Conservation (phyloP, 2,797 vertebrate genomes). For the Urophycis tenuis region DNA sequence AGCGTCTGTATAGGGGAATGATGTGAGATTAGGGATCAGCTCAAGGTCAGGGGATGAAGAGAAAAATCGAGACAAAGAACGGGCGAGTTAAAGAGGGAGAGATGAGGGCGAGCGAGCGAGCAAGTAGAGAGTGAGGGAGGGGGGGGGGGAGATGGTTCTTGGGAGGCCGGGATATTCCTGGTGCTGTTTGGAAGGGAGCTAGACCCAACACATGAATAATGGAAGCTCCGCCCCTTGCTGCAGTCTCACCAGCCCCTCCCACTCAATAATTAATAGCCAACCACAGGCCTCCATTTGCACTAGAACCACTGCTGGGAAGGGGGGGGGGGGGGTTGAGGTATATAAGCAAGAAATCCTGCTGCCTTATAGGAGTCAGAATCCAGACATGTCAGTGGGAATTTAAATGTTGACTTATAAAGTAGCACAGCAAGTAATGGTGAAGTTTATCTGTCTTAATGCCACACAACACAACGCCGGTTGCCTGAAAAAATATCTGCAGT, state of each 20-base stretch:
- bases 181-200: not conserved
- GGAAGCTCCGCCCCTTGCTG: constrained; percentile 44
- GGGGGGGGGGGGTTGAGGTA: not conserved
- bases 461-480: too few relatives aligned
- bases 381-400: too few relatives aligned
- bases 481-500: too few relatives aligned
- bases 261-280: constrained; percentile 61
- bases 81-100: constrained; percentile 6
- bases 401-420: not conserved
- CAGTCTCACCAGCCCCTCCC: constrained; percentile 1
- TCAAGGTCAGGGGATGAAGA: constrained; percentile 21
- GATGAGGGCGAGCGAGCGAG: not conserved
- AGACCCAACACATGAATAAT: constrained; percentile 61
- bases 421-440: not conserved
- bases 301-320: not conserved
- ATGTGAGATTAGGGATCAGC: constrained; percentile 14
- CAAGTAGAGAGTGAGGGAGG: constrained; percentile 3
- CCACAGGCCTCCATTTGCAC: constrained; percentile 56
- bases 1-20: constrained; percentile 28
- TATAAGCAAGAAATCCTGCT: not conserved
- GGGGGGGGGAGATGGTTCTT: constrained; percentile 1
- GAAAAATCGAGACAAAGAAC: not conserved
- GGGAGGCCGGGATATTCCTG: not conserved
- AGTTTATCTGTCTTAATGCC: too few relatives aligned
- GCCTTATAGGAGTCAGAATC: not conserved